phyloP scores from a whole-genome alignment of 2,888 invertebrate species.

The Lycocerus yunnanus region DNA sequence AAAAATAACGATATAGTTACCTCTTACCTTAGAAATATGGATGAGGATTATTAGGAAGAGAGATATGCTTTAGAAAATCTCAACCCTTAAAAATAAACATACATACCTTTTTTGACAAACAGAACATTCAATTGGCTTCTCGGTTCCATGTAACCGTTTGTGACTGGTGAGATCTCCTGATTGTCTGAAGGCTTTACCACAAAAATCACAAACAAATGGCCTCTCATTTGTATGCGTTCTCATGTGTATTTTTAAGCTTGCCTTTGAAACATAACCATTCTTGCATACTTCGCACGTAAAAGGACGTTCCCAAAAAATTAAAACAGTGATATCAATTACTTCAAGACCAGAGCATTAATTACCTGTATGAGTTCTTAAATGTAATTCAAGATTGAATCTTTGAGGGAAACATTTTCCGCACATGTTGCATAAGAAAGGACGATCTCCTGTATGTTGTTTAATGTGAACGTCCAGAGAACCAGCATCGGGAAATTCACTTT shows the following conservation, averaged over 20 bases:
- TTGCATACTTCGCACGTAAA: constrained; percentile 56
- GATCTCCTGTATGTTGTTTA: constrained; percentile 55
- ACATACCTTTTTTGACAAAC: constrained; percentile 54
- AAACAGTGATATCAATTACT: not conserved
- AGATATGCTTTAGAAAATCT: too few species aligned
- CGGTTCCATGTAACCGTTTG: constrained; percentile 55
- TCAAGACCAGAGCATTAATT: not conserved
- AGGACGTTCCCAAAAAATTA: constrained; percentile 49
- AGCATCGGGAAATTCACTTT: constrained; percentile 54
- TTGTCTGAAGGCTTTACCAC: constrained; percentile 56
- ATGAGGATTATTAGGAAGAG: too few species aligned
- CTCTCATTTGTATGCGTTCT: constrained; percentile 56
- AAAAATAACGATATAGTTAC: too few species aligned
- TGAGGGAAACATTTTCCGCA: constrained; percentile 56
- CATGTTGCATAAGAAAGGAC: constrained; percentile 55
- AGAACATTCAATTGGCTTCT: constrained; percentile 56
- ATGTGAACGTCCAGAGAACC: constrained; percentile 52
- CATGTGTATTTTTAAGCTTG: constrained; percentile 57
- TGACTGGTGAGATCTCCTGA: constrained; percentile 56
- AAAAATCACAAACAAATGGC: constrained; percentile 56
- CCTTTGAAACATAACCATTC: constrained; percentile 56
- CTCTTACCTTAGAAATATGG: too few species aligned
- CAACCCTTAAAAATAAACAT: not conserved
- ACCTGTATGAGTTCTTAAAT: constrained; percentile 56
- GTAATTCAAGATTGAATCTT: constrained; percentile 54